Conservation (phyloP, 2,113 vertebrate genomes). For the Rhinopomastus cyanomelas region DNA sequence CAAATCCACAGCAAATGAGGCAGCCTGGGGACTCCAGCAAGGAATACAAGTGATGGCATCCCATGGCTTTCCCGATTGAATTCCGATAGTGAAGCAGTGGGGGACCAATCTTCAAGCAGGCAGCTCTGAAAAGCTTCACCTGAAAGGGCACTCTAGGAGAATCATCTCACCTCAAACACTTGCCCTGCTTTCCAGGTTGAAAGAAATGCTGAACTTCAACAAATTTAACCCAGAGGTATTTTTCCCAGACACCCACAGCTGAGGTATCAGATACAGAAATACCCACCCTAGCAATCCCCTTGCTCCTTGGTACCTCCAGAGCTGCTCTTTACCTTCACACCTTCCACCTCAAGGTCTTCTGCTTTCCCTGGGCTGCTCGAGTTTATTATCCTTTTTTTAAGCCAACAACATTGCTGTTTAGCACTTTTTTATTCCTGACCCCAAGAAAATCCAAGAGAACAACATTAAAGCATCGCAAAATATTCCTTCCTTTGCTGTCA, state of each 20-base stretch:
- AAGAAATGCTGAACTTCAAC: background rate
- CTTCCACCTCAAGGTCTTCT: background rate
- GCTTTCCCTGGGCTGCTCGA: background rate
- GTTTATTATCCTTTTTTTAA: background rate
- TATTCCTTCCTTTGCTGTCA: background rate
- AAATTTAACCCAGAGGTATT: background rate
- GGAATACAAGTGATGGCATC: background rate
- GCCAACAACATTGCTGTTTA: background rate
- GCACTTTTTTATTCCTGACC: background rate
- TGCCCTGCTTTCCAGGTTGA: background rate
- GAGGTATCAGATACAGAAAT: background rate
- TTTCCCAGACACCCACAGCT: background rate
- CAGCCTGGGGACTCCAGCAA: background rate
- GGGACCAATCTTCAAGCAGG: background rate
- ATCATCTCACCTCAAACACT: background rate
- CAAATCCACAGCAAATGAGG: background rate
- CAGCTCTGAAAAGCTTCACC: background rate
- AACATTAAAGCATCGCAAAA: background rate
- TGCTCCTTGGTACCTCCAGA: background rate
- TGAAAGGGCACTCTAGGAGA: background rate
- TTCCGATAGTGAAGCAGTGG: background rate
- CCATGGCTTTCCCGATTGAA: background rate
- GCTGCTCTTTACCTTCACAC: background rate
- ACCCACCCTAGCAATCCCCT: background rate
- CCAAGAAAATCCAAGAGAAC: background rate